Evolutionary conservation across 2,888 invertebrate species (phyloP).

Genomic region (Nineta flava): DNA sequence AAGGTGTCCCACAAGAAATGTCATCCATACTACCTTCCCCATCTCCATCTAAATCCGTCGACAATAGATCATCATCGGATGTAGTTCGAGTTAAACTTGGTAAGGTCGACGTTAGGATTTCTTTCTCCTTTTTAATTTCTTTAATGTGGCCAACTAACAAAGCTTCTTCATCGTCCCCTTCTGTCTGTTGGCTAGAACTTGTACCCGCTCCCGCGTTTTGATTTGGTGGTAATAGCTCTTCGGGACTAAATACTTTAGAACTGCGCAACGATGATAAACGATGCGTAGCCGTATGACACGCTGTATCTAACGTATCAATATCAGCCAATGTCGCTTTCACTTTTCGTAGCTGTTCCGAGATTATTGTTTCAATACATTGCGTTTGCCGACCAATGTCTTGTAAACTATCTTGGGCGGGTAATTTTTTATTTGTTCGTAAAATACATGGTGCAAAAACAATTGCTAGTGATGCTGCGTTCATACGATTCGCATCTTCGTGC

Average conservation of each 20-base stretch:
- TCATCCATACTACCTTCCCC: constrained; percentile 44
- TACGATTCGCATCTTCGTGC: constrained; percentile 75
- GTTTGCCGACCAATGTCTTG: constrained; percentile 82
- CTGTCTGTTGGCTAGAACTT: constrained; percentile 19
- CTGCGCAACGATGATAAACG: constrained; percentile 61
- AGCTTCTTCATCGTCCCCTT: constrained; percentile 55
- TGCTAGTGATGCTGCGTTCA: constrained; percentile 81
- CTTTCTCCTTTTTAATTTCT: constrained; percentile 70
- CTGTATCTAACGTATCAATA: constrained; percentile 78
- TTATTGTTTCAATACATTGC: constrained; percentile 78
- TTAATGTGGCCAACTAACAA: constrained; percentile 61
- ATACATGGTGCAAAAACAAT: constrained; percentile 94
- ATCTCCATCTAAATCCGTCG: constrained; percentile 64
- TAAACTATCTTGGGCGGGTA: constrained; percentile 83
- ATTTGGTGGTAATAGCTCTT: constrained; percentile 30
- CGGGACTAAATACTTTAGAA: constrained; percentile 50
- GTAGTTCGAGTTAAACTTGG: constrained; percentile 69
- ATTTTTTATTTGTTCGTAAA: constrained; percentile 67
- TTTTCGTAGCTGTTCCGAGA: constrained; percentile 70
- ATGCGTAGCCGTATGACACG: constrained; percentile 69
- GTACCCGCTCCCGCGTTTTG: constrained; percentile 14
- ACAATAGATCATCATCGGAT: constrained; percentile 75
- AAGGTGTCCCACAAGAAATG: constrained; percentile 26
- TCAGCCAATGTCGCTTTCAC: constrained; percentile 75
- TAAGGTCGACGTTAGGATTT: constrained; percentile 59